Conservation (phyloP, 2,888 invertebrate species). For the Hecatera dysodea region DNA sequence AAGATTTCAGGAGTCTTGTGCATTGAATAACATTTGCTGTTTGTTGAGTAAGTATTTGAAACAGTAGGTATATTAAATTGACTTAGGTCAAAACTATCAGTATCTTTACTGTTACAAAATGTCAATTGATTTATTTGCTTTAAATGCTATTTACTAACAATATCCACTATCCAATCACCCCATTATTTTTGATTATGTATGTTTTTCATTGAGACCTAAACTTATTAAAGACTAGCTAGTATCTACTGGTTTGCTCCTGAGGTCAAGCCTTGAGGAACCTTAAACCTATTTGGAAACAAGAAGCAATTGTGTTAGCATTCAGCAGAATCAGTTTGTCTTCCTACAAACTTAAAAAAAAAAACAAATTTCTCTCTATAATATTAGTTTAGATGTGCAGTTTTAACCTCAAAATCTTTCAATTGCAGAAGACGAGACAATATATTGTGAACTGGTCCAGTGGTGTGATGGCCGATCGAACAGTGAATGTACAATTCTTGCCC, state of each 20-base stretch:
- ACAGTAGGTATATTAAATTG: not conserved
- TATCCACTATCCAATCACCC: too few species aligned
- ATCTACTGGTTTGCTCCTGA: not conserved
- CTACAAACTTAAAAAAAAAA: not conserved
- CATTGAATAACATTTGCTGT: conserved; percentile 86
- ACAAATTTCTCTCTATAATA: not conserved
- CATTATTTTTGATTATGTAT: not conserved
- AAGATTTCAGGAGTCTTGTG: conserved; percentile 82
- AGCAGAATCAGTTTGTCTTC: not conserved
- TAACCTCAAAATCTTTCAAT: conserved; percentile 18
- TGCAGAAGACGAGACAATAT: conserved; percentile 91
- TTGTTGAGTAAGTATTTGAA: conserved; percentile 80
- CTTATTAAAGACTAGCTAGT: not conserved
- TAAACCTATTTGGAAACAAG: not conserved
- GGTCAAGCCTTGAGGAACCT: not conserved
- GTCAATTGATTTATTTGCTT: not conserved
- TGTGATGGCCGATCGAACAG: conserved; percentile 74
- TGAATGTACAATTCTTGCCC: conserved; percentile 90
- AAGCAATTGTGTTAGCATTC: not conserved
- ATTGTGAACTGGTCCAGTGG: conserved; percentile 93
- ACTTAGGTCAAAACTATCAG: not conserved
- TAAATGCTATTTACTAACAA: not conserved
- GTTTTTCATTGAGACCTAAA: not conserved
- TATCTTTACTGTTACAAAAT: not conserved
- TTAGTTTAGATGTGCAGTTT: not conserved